Conservation (phyloP, 2,113 vertebrate species). For the Ptilorrhoa leucosticta region DNA sequence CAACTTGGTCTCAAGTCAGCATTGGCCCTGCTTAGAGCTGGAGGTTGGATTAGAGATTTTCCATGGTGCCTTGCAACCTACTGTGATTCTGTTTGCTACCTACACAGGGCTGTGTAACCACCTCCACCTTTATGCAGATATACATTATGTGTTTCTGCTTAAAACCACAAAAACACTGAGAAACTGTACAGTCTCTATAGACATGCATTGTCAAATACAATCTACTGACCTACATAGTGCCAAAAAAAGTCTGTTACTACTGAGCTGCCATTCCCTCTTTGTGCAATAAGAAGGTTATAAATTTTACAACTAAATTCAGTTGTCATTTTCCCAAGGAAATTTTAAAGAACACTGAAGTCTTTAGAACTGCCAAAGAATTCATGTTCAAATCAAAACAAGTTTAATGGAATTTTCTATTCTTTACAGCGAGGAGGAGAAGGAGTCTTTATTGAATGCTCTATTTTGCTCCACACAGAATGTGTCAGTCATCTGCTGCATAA, state of each 20-base stretch:
- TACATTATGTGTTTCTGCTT: neutral
- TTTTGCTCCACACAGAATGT: neutral
- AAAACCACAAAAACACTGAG: neutral
- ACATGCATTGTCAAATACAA: neutral
- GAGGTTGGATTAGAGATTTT: neutral
- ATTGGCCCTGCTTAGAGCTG: neutral
- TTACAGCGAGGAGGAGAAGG: neutral
- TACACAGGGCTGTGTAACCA: neutral
- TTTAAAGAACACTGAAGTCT: neutral
- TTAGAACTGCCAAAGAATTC: neutral
- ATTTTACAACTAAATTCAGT: neutral
- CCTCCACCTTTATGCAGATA: rapidly evolving
- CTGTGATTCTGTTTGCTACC: neutral
- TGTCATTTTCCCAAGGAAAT: neutral
- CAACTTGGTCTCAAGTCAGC: neutral
- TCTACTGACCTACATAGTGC: neutral
- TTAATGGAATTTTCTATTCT: neutral
- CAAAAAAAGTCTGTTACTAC: neutral
- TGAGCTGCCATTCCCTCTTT: neutral
- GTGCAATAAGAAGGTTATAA: neutral
- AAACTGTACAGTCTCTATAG: neutral
- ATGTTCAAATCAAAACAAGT: neutral
- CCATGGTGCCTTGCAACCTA: neutral
- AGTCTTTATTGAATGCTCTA: neutral
- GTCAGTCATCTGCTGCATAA: neutral